Evolutionary conservation across 1,140 invertebrate genomes (phyloP).

Genomic region (Saxidomus purpurata): DNA sequence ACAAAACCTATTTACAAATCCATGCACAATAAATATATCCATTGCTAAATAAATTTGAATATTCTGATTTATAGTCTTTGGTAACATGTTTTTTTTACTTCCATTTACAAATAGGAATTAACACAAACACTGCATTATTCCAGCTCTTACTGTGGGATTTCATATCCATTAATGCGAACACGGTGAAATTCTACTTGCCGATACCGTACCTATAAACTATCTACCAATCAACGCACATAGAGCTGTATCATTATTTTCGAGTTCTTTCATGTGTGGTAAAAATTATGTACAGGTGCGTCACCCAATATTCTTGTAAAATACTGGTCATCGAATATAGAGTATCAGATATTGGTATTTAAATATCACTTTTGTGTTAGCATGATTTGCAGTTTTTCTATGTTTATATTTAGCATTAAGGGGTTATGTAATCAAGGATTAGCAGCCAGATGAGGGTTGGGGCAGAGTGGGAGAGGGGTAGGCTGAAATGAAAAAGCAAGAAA

Average conservation of each 20-base stretch:
- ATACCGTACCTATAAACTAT: slow-evolving; percentile 3
- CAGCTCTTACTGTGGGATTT: not conserved
- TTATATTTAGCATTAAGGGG: too few relatives aligned
- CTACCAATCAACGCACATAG: not conserved
- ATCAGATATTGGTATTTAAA: slow-evolving; percentile 24
- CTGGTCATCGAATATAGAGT: not conserved
- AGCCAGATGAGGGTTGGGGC: too few relatives aligned
- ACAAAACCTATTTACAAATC: too few relatives aligned
- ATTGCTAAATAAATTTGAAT: not conserved
- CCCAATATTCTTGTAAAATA: slow-evolving; percentile 8
- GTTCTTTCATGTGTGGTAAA: slow-evolving; percentile 39
- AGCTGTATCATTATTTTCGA: not conserved
- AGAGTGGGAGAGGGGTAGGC: too few relatives aligned
- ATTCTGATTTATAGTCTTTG: too few relatives aligned
- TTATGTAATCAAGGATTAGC: not conserved
- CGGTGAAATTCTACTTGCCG: not conserved
- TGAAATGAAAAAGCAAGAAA: too few relatives aligned
- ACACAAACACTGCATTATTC: not conserved
- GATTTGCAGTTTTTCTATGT: slow-evolving; percentile 38
- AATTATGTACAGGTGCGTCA: slow-evolving; percentile 33
- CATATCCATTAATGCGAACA: not conserved
- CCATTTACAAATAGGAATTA: too few relatives aligned
- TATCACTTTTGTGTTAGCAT: not conserved
- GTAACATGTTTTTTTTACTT: too few relatives aligned
- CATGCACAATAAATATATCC: not conserved